phyloP scores from a whole-genome alignment of 2,797 vertebrate species.

The Coranthus polyacanthus region DNA sequence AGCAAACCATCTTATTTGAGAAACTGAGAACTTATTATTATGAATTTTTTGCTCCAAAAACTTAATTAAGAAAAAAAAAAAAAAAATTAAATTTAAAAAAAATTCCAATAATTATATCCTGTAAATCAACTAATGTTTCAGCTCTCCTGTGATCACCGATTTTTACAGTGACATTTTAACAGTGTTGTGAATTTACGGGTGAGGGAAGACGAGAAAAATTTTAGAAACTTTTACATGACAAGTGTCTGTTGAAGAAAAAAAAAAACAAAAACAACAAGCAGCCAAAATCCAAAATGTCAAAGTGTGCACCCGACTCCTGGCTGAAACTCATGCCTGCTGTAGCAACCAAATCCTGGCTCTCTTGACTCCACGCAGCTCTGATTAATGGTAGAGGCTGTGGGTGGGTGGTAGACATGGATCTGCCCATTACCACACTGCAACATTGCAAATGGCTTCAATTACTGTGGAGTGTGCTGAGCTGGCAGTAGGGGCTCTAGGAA shows the following conservation, averaged over 20 bases:
- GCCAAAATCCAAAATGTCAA: constrained; percentile 66
- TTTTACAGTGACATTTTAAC: neutral
- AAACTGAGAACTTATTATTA: too few relatives aligned
- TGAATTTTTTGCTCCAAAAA: too few relatives aligned
- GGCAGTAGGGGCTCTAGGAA: constrained; percentile 80
- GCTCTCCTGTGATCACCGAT: constrained; percentile 1
- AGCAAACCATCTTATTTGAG: neutral
- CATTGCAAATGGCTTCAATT: constrained; percentile 91
- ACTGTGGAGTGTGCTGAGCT: constrained; percentile 88
- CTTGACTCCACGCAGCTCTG: constrained; percentile 83
- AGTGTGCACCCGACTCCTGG: constrained; percentile 78
- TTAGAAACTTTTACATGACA: constrained; percentile 49
- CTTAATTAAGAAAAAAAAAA: too few relatives aligned
- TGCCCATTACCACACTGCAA: constrained; percentile 89
- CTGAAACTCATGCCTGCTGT: constrained; percentile 78
- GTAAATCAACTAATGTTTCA: neutral
- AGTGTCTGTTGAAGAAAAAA: constrained; percentile 12
- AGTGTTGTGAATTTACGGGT: constrained; percentile 6
- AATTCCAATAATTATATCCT: neutral
- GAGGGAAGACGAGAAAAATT: constrained; percentile 32
- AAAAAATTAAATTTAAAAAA: too few relatives aligned
- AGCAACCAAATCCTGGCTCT: constrained; percentile 80
- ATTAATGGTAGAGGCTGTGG: constrained; percentile 88
- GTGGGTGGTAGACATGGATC: constrained; percentile 88
- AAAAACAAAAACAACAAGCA: constrained; percentile 12